A percentile compares a stretch with the other conserved stretches of the same genome.
These are phyloP conservation scores for Crax fasciolata DNA, from an alignment of 2,797 vertebrate species.

Conservation along the genomic window DNA sequence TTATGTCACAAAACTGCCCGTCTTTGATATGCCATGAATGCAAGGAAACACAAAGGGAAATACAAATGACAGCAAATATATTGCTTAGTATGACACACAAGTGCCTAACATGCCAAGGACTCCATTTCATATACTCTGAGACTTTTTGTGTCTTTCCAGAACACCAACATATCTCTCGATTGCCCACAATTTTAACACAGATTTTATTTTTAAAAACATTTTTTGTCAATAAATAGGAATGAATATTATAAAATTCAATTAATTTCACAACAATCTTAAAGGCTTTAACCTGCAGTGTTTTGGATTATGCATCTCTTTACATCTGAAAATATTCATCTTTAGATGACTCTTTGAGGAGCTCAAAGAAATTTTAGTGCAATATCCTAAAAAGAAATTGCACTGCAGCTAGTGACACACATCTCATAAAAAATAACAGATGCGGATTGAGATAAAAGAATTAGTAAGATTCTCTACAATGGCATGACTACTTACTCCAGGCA, in stretches of 20 bases:
- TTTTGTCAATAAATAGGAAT: background rate
- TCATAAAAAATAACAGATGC: background rate
- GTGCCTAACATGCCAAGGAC: background rate
- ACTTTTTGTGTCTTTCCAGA: background rate
- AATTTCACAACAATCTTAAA: background rate
- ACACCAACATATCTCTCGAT: background rate
- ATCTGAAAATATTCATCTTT: background rate
- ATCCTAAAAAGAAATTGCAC: background rate
- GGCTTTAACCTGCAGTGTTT: background rate
- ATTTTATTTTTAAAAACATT: background rate
- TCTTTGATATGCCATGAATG: background rate
- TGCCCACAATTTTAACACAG: background rate
- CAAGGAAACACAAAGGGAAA: background rate
- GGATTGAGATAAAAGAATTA: background rate
- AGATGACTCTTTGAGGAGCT: background rate
- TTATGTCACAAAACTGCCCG: background rate
- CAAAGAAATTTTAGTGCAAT: background rate
- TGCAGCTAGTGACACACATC: background rate
- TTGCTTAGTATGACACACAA: rapidly evolving
- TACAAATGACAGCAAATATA: rapidly evolving
- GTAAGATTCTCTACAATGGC: background rate
- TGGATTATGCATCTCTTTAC: background rate
- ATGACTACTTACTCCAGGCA: background rate
- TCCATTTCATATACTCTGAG: background rate
- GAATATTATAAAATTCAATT: background rate